Percentiles rank a stretch among this genome's conserved stretches.
phyloP scores from a whole-genome alignment of 2,113 vertebrate genomes.

The Prunella himalayana region DNA sequence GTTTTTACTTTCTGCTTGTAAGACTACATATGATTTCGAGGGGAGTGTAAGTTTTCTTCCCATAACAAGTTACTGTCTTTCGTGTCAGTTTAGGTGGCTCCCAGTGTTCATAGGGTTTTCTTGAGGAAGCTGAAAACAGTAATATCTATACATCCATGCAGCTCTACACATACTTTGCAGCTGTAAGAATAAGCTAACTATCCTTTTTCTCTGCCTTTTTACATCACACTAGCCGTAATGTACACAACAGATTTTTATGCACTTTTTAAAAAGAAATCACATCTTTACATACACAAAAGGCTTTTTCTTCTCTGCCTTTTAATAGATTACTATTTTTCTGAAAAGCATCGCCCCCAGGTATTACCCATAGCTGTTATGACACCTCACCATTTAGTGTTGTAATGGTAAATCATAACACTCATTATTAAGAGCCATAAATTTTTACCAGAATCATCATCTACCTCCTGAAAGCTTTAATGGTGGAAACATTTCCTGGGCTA shows the following conservation, averaged over 20 bases:
- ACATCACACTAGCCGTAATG: not conserved
- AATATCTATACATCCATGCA: not conserved
- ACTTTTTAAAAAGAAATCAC: not conserved
- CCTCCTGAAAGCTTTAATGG: not conserved
- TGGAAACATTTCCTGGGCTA: not conserved
- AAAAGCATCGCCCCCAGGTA: not conserved
- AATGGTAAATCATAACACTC: not conserved
- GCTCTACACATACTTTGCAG: not conserved
- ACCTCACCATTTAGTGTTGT: not conserved
- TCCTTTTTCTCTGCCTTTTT: not conserved
- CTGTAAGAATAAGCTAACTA: not conserved
- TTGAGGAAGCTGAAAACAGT: not conserved
- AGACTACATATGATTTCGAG: not conserved
- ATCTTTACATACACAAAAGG: not conserved
- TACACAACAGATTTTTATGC: not conserved
- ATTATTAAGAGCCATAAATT: not conserved
- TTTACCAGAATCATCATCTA: not conserved
- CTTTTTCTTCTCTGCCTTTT: slow-evolving; percentile 13
- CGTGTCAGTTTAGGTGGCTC: not conserved
- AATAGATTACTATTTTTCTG: not conserved
- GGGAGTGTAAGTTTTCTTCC: not conserved
- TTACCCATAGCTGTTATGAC: not conserved
- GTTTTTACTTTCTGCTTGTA: not conserved
- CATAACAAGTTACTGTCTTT: not conserved
- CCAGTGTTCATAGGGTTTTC: not conserved